phyloP scores from a whole-genome alignment of 2,113 vertebrate species.

The Bettongia penicillata region DNA sequence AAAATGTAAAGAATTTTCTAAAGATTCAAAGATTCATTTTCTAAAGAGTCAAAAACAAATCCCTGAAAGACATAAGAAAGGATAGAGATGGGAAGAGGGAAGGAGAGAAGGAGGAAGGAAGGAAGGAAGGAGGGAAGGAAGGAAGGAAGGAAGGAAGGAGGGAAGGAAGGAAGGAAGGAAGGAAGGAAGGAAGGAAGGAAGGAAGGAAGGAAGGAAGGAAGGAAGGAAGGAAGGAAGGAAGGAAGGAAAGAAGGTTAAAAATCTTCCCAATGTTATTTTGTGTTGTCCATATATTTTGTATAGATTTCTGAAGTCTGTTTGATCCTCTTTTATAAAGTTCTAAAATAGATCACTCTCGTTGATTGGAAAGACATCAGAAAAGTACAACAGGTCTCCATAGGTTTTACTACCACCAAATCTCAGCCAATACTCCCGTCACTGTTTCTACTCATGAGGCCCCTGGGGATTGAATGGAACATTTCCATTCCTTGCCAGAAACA shows the following conservation, averaged over 20 bases:
- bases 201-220: background rate
- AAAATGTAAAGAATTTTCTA: slow-evolving; percentile 49
- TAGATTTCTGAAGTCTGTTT: slow-evolving; percentile 33
- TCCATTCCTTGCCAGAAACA: slow-evolving; percentile 80
- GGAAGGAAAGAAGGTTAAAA: background rate
- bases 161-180: background rate
- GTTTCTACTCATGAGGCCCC: slow-evolving; percentile 78
- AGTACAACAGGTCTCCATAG: slow-evolving; percentile 70
- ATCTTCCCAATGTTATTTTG: background rate
- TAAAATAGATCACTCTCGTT: slow-evolving; percentile 60
- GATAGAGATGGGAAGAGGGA: too few relatives aligned
- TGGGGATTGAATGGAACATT: slow-evolving; percentile 81
- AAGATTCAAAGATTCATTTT: background rate
- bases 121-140: too few relatives aligned
- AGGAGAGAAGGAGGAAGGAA: too few relatives aligned
- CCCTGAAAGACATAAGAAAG: too few relatives aligned
- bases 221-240: background rate
- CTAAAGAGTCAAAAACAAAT: too few relatives aligned
- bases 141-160: background rate
- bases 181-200: background rate
- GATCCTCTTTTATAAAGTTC: slow-evolving; percentile 32
- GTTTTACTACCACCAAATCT: slow-evolving; percentile 68
- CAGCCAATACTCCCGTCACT: slow-evolving; percentile 70
- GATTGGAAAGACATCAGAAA: slow-evolving; percentile 67
- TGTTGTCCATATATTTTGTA: background rate